Percentiles rank a stretch among this genome's conserved stretches.
phyloP scores from a whole-genome alignment of 2,113 vertebrate species.

The Symphodus melops region DNA sequence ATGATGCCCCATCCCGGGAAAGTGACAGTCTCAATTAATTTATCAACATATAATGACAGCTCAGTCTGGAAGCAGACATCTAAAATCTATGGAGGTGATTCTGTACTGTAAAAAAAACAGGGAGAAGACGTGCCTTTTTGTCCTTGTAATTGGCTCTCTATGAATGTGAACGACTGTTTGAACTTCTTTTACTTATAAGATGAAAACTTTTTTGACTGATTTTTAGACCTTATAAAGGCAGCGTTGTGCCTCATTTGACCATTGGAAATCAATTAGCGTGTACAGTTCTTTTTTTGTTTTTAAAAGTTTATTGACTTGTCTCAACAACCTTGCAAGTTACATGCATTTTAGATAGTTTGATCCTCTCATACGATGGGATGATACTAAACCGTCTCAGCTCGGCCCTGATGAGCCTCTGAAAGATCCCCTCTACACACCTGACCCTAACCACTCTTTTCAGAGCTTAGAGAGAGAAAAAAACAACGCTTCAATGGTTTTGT shows the following conservation, averaged over 20 bases:
- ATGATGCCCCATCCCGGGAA: background rate
- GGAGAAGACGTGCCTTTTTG: background rate
- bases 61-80: background rate
- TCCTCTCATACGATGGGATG: background rate
- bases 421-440: slow-evolving; percentile 5
- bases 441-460: slow-evolving; percentile 20
- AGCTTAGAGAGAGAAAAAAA: slow-evolving; percentile 2
- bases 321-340: background rate
- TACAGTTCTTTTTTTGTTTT: background rate
- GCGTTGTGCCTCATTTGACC: slow-evolving; percentile 5
- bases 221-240: background rate
- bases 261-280: background rate
- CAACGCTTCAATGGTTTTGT: slow-evolving; percentile 12
- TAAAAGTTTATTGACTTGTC: background rate
- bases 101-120: background rate
- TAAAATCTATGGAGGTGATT: background rate
- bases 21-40: background rate
- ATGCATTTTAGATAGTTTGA: background rate
- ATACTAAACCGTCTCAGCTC: background rate
- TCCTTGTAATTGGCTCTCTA: background rate
- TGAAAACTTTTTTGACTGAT: background rate
- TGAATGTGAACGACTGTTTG: background rate
- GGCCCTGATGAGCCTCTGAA: background rate
- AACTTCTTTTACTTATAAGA: background rate
- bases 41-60: background rate